phyloP scores from a whole-genome alignment of 2,888 invertebrate genomes.

The Orchesellides sinensis region DNA sequence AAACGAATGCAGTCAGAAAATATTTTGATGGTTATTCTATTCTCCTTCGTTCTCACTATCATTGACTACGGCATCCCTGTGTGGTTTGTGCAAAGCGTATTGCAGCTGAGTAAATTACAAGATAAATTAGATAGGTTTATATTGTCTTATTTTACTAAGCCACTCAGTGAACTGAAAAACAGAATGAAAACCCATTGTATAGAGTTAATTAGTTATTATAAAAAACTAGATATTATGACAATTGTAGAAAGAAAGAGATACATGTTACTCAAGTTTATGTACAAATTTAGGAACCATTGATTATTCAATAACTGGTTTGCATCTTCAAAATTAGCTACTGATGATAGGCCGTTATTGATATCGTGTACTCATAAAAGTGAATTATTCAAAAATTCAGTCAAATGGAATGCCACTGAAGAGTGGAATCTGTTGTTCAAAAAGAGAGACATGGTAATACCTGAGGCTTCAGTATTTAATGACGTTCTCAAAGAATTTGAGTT shows the following conservation, averaged over 20 bases:
- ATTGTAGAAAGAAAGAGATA: not conserved
- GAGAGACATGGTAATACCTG: no score
- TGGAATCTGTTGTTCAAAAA: no score
- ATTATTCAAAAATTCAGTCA: no score
- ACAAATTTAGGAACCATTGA: no score
- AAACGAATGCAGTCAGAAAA: not conserved
- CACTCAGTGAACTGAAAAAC: not conserved
- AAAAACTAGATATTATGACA: not conserved
- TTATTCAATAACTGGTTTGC: constrained; percentile 3
- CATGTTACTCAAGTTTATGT: no score
- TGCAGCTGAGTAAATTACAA: constrained; percentile 4
- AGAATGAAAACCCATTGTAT: not conserved
- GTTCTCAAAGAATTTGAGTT: no score
- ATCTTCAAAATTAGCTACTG: no score
- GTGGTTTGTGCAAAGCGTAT: constrained; percentile 26
- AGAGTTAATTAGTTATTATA: not conserved
- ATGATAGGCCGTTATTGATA: no score
- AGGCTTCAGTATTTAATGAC: no score
- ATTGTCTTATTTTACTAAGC: not conserved
- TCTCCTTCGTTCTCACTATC: constrained; percentile 13
- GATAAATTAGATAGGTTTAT: constrained; percentile 15
- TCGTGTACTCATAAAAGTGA: no score
- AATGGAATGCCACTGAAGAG: no score
- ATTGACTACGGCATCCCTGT: constrained; percentile 28
- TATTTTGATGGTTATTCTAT: constrained; percentile 32